These are phyloP conservation scores for Polyergus mexicanus DNA, from an alignment of 1,140 invertebrate species.

Conservation along the genomic window DNA sequence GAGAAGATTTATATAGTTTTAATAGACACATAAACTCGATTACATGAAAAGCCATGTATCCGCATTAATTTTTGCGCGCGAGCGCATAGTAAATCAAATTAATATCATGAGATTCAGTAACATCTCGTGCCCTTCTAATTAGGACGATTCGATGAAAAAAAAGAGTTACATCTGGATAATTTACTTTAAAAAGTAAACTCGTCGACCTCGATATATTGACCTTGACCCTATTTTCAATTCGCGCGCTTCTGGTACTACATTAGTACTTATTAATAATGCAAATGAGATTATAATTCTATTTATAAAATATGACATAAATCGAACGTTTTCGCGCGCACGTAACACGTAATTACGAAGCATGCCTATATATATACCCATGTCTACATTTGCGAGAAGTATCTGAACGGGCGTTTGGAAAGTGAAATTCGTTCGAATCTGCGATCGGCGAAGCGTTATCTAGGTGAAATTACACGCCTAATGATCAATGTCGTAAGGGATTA, in stretches of 20 bases:
- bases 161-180: background rate
- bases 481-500: constrained; percentile 43
- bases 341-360: background rate
- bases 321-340: background rate
- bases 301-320: constrained; percentile 39
- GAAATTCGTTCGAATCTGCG: constrained; percentile 35
- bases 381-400: background rate
- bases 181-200: background rate
- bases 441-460: constrained; percentile 46
- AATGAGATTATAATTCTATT: background rate
- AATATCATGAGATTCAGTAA: background rate
- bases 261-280: background rate
- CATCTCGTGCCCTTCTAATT: background rate
- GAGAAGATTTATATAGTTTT: constrained; percentile 15
- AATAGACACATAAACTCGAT: constrained; percentile 20
- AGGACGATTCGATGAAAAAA: background rate
- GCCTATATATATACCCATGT: background rate
- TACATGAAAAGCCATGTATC: background rate
- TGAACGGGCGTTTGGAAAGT: constrained; percentile 24
- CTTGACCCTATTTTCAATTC: background rate
- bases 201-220: background rate
- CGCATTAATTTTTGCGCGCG: constrained; percentile 1
- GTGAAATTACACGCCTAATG: constrained; percentile 43
- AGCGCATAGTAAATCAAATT: constrained; percentile 2
- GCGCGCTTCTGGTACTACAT: background rate